phyloP scores from a whole-genome alignment of 2,888 invertebrate genomes.

The Hypomecis atomaria region DNA sequence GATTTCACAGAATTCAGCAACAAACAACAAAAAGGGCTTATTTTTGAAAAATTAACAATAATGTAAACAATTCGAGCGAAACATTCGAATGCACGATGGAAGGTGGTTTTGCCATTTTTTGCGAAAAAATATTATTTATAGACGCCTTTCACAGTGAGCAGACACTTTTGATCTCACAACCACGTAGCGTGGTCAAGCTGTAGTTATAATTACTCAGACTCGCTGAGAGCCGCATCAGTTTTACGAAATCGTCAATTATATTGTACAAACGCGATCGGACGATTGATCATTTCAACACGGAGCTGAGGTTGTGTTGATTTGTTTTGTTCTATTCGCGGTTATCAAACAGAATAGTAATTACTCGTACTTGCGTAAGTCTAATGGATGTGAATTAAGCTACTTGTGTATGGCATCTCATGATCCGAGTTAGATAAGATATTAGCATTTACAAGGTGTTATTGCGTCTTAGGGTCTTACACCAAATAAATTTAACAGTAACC shows the following conservation, averaged over 20 bases:
- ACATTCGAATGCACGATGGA: no score
- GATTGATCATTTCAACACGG: conserved; percentile 47
- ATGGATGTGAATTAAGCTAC: conserved; percentile 34
- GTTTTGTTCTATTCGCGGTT: conserved; percentile 37
- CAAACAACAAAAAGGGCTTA: no score
- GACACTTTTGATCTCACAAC: conserved; percentile 11
- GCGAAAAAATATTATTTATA: no score
- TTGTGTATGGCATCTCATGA: neutral
- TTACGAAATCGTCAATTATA: conserved; percentile 60
- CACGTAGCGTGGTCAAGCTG: conserved; percentile 19
- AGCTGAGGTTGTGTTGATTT: conserved; percentile 34
- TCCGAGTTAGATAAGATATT: neutral
- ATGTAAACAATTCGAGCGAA: no score
- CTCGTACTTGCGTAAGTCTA: conserved; percentile 59
- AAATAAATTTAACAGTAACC: no score
- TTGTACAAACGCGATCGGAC: conserved; percentile 44
- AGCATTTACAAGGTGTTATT: neutral
- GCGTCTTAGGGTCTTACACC: no score
- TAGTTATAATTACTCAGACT: conserved; percentile 49
- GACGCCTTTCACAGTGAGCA: no score
- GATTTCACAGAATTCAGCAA: no score
- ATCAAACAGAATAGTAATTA: conserved; percentile 43
- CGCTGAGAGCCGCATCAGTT: conserved; percentile 49
- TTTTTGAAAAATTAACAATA: no score
- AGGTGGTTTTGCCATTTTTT: no score